Evolutionary conservation across 2,113 vertebrate species (phyloP).

Genomic region (Lophius piscatorius): DNA sequence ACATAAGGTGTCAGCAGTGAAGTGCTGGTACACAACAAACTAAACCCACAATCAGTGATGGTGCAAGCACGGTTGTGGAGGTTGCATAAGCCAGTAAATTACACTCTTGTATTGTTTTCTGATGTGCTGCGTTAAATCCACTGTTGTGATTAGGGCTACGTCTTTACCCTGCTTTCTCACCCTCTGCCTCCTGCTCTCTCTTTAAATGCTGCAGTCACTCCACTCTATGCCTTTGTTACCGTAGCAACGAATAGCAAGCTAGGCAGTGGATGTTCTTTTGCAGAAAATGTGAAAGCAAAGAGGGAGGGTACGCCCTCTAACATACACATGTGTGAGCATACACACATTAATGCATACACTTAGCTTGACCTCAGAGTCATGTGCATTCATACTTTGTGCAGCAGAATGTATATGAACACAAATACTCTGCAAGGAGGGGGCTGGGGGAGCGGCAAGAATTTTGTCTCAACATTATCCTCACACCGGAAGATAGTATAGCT

Average conservation of each 20-base stretch:
- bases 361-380: constrained; percentile 20
- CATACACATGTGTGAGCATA: constrained; percentile 20
- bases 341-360: constrained; percentile 6
- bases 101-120: constrained; percentile 10
- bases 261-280: constrained; percentile 67
- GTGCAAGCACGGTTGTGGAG: neutral
- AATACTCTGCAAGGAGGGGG: constrained; percentile 48
- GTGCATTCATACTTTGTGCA: neutral
- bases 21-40: too few species aligned
- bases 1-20: constrained; percentile 12
- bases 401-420: constrained; percentile 6
- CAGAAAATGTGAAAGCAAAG: constrained; percentile 63
- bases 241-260: constrained; percentile 78
- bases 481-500: constrained; percentile 11
- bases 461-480: constrained; percentile 52
- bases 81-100: constrained; percentile 6
- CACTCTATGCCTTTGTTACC: constrained; percentile 78
- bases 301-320: constrained; percentile 59
- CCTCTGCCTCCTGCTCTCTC: constrained; percentile 40
- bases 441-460: constrained; percentile 49
- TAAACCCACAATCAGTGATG: too few species aligned
- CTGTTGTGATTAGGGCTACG: constrained; percentile 52
- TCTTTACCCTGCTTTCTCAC: constrained; percentile 17
- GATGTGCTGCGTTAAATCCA: constrained; percentile 29
- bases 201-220: constrained; percentile 73